Evolutionary conservation across 2,888 invertebrate genomes (phyloP).

Genomic region (Zelleria hepariella): DNA sequence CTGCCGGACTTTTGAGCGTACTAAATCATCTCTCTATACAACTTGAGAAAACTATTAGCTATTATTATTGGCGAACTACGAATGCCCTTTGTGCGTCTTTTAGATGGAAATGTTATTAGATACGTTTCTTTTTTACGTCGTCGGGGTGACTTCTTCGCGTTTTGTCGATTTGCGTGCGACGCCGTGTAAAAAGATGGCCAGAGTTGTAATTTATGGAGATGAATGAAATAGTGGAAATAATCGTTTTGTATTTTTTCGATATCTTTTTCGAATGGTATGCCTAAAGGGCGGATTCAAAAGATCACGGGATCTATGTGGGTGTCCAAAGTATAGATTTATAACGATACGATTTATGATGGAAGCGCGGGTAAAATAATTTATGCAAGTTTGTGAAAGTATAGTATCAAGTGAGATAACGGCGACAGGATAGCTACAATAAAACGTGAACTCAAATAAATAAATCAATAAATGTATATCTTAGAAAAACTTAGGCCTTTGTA

Average conservation of each 20-base stretch:
- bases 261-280: neutral
- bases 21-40: slow-evolving; percentile 67
- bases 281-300: neutral
- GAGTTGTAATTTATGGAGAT: slow-evolving; percentile 24
- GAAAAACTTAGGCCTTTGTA: too few relatives aligned
- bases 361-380: too few relatives aligned
- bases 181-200: slow-evolving; percentile 40
- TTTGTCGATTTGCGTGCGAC: slow-evolving; percentile 44
- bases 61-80: slow-evolving; percentile 63
- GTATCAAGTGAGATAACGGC: too few relatives aligned
- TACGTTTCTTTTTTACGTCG: slow-evolving; percentile 47
- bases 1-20: slow-evolving; percentile 60
- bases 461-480: too few relatives aligned
- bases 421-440: too few relatives aligned
- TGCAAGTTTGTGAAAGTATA: too few relatives aligned
- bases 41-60: slow-evolving; percentile 68
- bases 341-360: neutral
- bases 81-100: slow-evolving; percentile 44
- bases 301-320: neutral
- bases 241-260: slow-evolving; percentile 15
- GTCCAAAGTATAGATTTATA: neutral
- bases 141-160: slow-evolving; percentile 32
- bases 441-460: too few relatives aligned
- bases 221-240: slow-evolving; percentile 19
- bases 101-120: slow-evolving; percentile 23